Evolutionary conservation across 30 jellyfish, hydroid and myxozoan genomes (phyloP).

Genomic region (Hydractinia echinata): DNA sequence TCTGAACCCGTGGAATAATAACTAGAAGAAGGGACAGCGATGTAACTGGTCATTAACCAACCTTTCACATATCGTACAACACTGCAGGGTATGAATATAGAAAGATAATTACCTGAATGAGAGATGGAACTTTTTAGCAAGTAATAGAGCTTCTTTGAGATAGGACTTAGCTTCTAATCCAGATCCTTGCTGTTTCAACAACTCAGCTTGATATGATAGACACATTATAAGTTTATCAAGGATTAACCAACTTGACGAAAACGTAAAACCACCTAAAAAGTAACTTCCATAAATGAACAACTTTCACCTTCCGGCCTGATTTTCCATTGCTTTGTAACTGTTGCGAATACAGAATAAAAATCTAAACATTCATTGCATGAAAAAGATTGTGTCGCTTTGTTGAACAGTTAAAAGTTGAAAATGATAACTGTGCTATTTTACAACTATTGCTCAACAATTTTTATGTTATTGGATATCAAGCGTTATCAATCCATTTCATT

Average conservation of each 20-base stretch:
- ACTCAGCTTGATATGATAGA: slow-evolving; percentile 15
- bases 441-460: too few relatives aligned
- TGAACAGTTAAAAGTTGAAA: too few relatives aligned
- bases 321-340: too few relatives aligned
- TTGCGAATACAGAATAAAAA: too few relatives aligned
- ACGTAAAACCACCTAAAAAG: not conserved
- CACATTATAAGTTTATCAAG: slow-evolving; percentile 14
- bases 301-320: too few relatives aligned
- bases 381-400: too few relatives aligned
- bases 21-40: not conserved
- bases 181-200: slow-evolving; percentile 21
- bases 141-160: slow-evolving; percentile 27
- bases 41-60: not conserved
- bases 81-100: not conserved
- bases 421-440: too few relatives aligned
- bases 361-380: too few relatives aligned
- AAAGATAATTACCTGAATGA: slow-evolving; percentile 7
- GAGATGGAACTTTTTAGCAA: slow-evolving; percentile 23
- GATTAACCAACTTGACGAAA: slow-evolving; percentile 14
- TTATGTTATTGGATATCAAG: too few relatives aligned
- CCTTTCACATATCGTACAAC: not conserved
- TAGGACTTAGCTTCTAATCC: slow-evolving; percentile 14
- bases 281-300: not conserved
- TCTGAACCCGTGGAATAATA: too few relatives aligned
- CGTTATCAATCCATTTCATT: too few relatives aligned